A percentile compares a stretch with the other conserved stretches of the same genome.
Conservation (phyloP, 1,140 invertebrate species). For the Portunus trituberculatus region DNA sequence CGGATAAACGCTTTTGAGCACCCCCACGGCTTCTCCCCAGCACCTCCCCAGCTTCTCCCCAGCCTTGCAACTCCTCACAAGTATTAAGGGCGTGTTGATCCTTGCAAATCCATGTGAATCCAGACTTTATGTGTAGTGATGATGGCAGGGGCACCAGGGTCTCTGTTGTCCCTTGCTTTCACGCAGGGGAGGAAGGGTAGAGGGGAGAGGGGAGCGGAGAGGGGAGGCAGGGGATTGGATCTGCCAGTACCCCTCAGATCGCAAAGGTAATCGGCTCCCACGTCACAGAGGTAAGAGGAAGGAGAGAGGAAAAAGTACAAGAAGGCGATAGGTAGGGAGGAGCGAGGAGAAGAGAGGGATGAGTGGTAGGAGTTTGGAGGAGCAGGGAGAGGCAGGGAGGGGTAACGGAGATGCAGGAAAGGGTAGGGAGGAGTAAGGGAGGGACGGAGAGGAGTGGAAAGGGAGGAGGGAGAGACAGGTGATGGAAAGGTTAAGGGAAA, state of each 20-base stretch:
- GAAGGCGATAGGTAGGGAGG: background rate
- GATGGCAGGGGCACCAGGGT: background rate
- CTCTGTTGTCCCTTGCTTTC: background rate
- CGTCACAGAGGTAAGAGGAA: background rate
- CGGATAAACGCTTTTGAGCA: background rate
- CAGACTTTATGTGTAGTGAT: slow-evolving; percentile 13
- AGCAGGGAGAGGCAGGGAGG: background rate
- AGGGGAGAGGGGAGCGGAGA: background rate
- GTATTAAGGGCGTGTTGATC: slow-evolving; percentile 13
- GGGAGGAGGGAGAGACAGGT: background rate
- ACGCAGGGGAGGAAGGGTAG: background rate
- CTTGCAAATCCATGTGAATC: slow-evolving; percentile 21
- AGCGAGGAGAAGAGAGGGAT: background rate
- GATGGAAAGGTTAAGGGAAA: background rate
- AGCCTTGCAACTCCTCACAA: background rate
- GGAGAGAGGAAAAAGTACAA: background rate
- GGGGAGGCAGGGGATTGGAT: background rate
- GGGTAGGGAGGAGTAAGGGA: background rate
- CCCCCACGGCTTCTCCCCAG: background rate
- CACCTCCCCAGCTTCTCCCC: background rate
- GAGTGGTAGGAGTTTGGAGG: background rate
- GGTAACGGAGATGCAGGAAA: background rate
- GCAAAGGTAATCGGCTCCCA: background rate
- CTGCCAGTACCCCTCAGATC: background rate
- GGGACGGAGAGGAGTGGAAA: background rate